Evolutionary conservation across 2,797 vertebrate species (phyloP).

Genomic region (Melanotaenia trifasciata): DNA sequence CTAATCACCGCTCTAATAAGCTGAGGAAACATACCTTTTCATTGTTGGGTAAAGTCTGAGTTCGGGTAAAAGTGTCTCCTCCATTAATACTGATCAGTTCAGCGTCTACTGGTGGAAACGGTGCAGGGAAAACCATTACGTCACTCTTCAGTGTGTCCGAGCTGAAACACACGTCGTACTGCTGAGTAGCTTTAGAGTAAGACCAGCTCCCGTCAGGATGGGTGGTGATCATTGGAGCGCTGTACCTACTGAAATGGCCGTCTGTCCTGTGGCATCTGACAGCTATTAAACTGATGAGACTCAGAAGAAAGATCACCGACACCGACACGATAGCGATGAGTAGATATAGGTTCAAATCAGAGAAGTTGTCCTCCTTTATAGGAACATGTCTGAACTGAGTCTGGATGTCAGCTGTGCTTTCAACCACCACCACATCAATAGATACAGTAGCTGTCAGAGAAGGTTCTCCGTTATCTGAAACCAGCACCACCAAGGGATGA

Average conservation of each 20-base stretch:
- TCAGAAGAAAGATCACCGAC: conserved; percentile 76
- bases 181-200: conserved; percentile 64
- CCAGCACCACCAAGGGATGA: conserved; percentile 70
- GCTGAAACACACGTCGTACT: conserved; percentile 37
- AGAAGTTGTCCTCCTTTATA: conserved; percentile 73
- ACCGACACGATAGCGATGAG: conserved; percentile 77
- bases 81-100: conserved; percentile 68
- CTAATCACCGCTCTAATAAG: neutral
- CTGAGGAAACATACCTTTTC: neutral
- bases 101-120: conserved; percentile 48
- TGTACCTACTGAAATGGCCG: conserved; percentile 64
- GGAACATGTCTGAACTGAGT: conserved; percentile 68
- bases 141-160: conserved; percentile 57
- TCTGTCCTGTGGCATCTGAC: conserved; percentile 75
- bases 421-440: conserved; percentile 75
- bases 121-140: conserved; percentile 59
- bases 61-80: neutral
- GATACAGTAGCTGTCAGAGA: conserved; percentile 77
- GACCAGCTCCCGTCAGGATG: conserved; percentile 34
- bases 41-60: conserved; percentile 2
- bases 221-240: conserved; percentile 71
- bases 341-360: conserved; percentile 75
- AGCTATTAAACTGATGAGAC: conserved; percentile 75
- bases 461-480: conserved; percentile 77
- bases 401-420: conserved; percentile 64